Base-by-base conservation (phyloP, 2,888 invertebrate species). In the Mamestra brassicae region DNA sequence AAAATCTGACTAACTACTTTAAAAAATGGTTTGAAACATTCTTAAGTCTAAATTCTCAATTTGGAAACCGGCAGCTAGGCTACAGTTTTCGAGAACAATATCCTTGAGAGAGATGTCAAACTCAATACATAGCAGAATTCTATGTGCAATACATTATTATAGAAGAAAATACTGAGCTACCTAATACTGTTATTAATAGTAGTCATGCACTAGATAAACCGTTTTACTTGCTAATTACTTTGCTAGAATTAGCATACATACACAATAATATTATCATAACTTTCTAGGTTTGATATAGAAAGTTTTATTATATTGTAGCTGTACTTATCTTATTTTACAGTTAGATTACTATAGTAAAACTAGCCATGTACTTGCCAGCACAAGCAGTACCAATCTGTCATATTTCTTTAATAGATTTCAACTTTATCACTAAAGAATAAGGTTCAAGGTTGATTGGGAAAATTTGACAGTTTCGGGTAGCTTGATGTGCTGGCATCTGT, bases 141-240 rank as follows among this genome's bases (percentile, higher is more conserved):
- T 62, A 38, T 42, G 4, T 2, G 8, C 26, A 26, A 34, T 38
- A 7, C 8, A 34, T 34, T 42, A 50, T 42, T 54, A 13, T 3
- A 36, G 4, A 42, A 34, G 13, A 36, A 58, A 47, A 58, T 11
- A 54, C 38, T 10, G 36, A 71, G 11, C 42, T 17, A 17, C 52
- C 52, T 10, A 36, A n/a, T 55, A 74, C 74, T 65, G 71, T 83
- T 85, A 76, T 55, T 55, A 17, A 55, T 52, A 63, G 11, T 62
- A 38, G 76, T 85, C 80, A 76, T 74, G 80, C 80, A 72, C 86
- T 63, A 78, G 58, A 71, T 81, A 84, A 64, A 84, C 34, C 47
- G 60, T 72, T 83, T 76, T 77, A 82, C 74, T 73, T 47, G 55
- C 45, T 72, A 70, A 76, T 70, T 78, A 68, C 70, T 74, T 76